Evolutionary conservation across 2,113 vertebrate genomes (phyloP).

Genomic region (Siphamia tubifer): DNA sequence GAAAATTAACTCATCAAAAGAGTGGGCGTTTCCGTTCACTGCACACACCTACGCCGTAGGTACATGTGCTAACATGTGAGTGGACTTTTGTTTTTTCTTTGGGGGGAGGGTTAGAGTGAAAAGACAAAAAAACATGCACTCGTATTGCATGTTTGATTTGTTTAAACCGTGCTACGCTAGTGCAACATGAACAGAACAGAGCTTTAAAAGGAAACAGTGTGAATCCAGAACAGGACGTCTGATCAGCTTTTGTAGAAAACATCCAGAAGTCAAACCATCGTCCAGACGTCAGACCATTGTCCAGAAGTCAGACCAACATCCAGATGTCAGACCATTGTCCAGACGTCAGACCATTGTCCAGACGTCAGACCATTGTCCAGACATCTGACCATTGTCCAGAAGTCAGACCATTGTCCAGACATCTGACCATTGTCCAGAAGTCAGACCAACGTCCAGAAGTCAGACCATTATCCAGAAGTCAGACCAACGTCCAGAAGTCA

Average conservation of each 20-base stretch:
- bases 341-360: too few species aligned
- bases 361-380: too few species aligned
- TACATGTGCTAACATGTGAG: background rate
- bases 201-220: slow-evolving; percentile 59
- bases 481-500: too few species aligned
- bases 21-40: slow-evolving; percentile 33
- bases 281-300: slow-evolving; percentile 14
- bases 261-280: background rate
- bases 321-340: too few species aligned
- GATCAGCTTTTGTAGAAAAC: too few species aligned
- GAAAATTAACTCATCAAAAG: slow-evolving; percentile 61
- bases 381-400: too few species aligned
- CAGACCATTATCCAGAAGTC: too few species aligned
- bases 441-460: slow-evolving; percentile 11
- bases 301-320: too few species aligned
- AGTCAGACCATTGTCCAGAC: too few species aligned
- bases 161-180: slow-evolving; percentile 32
- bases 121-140: slow-evolving; percentile 25
- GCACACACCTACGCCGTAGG: slow-evolving; percentile 48
- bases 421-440: too few species aligned
- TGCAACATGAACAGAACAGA: slow-evolving; percentile 21
- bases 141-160: slow-evolving; percentile 11
- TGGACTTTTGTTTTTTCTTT: background rate
- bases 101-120: slow-evolving; percentile 1
- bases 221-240: too few species aligned